phyloP scores from a whole-genome alignment of 2,888 invertebrate species.

The Augiades crinisus region DNA sequence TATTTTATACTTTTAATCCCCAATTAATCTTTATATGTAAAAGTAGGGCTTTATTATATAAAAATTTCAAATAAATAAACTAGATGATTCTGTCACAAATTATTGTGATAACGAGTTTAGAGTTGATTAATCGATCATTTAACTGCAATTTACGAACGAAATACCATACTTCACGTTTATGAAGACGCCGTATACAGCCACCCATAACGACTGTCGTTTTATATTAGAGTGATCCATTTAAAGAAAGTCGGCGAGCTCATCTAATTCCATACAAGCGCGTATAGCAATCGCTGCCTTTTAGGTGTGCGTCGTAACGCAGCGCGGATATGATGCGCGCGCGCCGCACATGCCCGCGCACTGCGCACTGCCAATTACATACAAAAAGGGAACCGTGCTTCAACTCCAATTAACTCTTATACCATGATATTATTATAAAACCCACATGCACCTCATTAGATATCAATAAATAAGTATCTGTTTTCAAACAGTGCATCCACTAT shows the following conservation, averaged over 20 bases:
- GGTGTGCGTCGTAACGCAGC: not conserved
- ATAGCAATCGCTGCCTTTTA: not conserved
- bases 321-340: not conserved
- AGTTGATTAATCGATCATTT: not conserved
- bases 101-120: not conserved
- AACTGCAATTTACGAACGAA: not conserved
- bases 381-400: not conserved
- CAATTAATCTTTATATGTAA: too few relatives aligned
- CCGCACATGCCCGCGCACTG: not conserved
- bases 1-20: too few relatives aligned
- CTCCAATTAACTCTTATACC: not conserved
- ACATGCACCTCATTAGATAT: too few relatives aligned
- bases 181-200: not conserved
- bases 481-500: too few relatives aligned
- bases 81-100: too few relatives aligned
- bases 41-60: too few relatives aligned
- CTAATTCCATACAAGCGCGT: not conserved
- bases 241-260: not conserved
- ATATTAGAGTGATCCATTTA: slow-evolving; percentile 1
- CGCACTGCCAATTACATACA: not conserved
- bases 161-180: not conserved
- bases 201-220: not conserved
- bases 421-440: not conserved
- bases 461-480: too few relatives aligned
- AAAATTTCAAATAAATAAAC: too few relatives aligned